phyloP scores from a whole-genome alignment of 2,797 vertebrate species.

The Erpetoichthys calabaricus region DNA sequence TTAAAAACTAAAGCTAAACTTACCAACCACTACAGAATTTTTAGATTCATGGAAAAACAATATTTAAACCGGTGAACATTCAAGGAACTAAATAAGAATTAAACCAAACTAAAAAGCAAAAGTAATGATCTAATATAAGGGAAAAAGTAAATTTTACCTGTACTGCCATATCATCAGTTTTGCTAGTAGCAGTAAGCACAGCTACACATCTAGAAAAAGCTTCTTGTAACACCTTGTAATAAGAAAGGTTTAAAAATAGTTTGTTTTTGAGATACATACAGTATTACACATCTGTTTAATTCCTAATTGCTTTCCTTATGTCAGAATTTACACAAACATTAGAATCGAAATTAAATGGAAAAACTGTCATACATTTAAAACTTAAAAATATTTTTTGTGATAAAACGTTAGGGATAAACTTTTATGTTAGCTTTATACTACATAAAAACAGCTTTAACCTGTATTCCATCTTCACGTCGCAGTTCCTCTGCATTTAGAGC shows the following conservation, averaged over 20 bases:
- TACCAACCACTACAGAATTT: too few relatives aligned
- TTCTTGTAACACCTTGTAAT: constrained; percentile 69
- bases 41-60: too few relatives aligned
- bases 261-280: too few relatives aligned
- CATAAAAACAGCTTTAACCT: constrained; percentile 45
- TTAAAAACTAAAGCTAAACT: too few relatives aligned
- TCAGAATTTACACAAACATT: neutral
- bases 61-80: too few relatives aligned
- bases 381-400: neutral
- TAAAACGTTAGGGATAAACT: neutral
- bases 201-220: constrained; percentile 87
- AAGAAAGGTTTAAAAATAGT: constrained; percentile 10
- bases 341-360: neutral
- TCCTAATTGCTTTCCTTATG: too few relatives aligned
- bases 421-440: neutral
- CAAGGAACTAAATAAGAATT: too few relatives aligned
- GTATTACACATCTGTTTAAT: too few relatives aligned
- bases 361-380: neutral
- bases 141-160: constrained; percentile 55
- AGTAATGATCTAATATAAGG: too few relatives aligned
- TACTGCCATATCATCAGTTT: constrained; percentile 84
- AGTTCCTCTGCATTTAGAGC: constrained; percentile 94
- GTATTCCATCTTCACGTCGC: constrained; percentile 88
- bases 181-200: constrained; percentile 81
- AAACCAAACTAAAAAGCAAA: too few relatives aligned